These are phyloP conservation scores for Opisthocomus hoazin DNA, from an alignment of 2,113 vertebrate species.

Conservation along the genomic window DNA sequence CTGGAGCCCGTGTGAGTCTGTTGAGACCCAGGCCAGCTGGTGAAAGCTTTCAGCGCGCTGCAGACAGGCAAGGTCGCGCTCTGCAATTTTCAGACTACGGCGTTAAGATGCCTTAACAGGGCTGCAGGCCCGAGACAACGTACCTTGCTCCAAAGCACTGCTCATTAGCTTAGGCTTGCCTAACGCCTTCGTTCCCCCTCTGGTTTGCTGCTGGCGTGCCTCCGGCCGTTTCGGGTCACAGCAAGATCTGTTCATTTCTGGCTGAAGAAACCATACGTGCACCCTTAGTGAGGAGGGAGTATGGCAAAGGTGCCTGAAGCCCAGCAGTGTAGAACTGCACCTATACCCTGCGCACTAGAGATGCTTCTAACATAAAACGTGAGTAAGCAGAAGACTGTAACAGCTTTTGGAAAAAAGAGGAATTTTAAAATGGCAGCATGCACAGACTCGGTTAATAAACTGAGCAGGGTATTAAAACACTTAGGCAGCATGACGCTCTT, in stretches of 20 bases:
- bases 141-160: background rate
- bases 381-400: background rate
- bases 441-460: background rate
- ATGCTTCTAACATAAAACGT: background rate
- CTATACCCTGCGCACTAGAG: background rate
- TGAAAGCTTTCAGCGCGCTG: background rate
- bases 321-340: background rate
- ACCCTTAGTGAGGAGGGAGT: background rate
- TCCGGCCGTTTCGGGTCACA: background rate
- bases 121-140: background rate
- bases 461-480: background rate
- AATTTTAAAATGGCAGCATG: background rate
- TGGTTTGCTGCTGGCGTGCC: background rate
- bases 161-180: background rate
- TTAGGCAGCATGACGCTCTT: background rate
- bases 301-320: background rate
- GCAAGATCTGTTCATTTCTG: background rate
- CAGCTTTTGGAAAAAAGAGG: background rate
- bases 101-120: background rate
- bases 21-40: background rate
- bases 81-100: background rate
- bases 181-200: background rate
- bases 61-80: background rate
- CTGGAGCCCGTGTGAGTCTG: background rate
- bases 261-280: background rate